Evolutionary conservation across 2,113 vertebrate genomes (phyloP).

Genomic region (Suncus etruscus): DNA sequence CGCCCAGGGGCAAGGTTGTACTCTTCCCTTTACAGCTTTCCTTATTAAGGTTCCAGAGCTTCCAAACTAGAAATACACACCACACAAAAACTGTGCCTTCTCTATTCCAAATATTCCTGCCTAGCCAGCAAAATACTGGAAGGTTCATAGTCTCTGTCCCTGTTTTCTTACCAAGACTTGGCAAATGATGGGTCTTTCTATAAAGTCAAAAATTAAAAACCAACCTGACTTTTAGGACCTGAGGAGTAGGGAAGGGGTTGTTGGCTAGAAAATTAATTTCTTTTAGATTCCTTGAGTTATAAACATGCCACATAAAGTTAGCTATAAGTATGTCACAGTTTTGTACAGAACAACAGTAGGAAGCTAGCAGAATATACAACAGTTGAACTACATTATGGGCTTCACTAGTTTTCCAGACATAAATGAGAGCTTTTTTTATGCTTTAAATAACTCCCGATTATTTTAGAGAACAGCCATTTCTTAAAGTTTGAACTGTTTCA

Average conservation of each 20-base stretch:
- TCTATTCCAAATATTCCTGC: background rate
- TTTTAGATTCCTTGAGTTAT: background rate
- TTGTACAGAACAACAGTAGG: background rate
- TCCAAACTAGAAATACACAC: background rate
- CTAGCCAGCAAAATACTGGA: background rate
- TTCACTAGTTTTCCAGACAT: background rate
- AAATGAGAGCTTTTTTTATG: background rate
- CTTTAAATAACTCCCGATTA: conserved; percentile 2
- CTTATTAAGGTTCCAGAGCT: background rate
- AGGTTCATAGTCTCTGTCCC: fast-evolving
- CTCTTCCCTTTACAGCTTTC: background rate
- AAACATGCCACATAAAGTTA: too few relatives aligned
- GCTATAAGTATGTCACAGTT: too few relatives aligned
- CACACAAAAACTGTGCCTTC: background rate
- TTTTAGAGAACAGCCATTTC: background rate
- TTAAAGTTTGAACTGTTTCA: background rate
- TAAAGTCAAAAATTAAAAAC: background rate
- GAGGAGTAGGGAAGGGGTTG: fast-evolving
- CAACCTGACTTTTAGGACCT: background rate
- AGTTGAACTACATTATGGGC: background rate
- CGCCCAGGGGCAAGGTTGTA: too few relatives aligned
- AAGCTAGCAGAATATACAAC: background rate
- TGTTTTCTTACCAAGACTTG: background rate
- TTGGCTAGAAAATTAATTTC: background rate
- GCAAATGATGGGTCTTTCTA: background rate